Evolutionary conservation across 2,797 vertebrate genomes (phyloP), one percentile per base, ranked within the genome.

Genomic region (Acanthopagrus latus): DNA sequence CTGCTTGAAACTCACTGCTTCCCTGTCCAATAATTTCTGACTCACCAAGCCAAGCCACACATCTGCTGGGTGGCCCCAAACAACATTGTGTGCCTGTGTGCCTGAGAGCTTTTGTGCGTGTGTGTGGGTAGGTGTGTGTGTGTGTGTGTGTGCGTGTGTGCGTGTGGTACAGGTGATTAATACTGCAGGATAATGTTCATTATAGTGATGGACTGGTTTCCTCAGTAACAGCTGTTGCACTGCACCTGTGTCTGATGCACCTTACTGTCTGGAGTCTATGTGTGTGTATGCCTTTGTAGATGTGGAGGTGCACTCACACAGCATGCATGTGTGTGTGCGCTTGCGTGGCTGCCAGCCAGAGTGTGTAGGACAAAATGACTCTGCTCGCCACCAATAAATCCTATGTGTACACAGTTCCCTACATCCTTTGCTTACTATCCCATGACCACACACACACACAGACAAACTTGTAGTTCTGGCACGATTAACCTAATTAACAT

Each of bases 201-300:
- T 94, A 95, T 62, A 76, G 68, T 95, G 94, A 95, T 94, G 93
- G 92, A 94, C 87, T 57, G 83, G 84, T 80, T 94, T 93, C 86
- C 86, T 88, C 75, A 55, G 71, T 64, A 95, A 90, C 95, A 95
- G 94, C 91, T 94, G 95, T 88, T 92, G 70, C 77, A 67, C 77
- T 81, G 83, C 87, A 94, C 90, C 92, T 94, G 91, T 81, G 84
- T 90, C 76, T 73, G 69, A 81, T 78, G 71, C 80, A 79, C 88
- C 74, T 84, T 66, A 68, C 69, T 76, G 82, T 79, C 79, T 88
- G 76, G 67, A 73, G 84, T 78, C 76, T 78, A 54, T 20, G 74
- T 74, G 82, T 60, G 64, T 69, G 70, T 76, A 33, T 70, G 74
- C n/a, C 46, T 74, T 60, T 77, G 66, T 71, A 59, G 67, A 73